Conservation (phyloP, 2,888 invertebrate genomes). For the Melinopterus prodromus region DNA sequence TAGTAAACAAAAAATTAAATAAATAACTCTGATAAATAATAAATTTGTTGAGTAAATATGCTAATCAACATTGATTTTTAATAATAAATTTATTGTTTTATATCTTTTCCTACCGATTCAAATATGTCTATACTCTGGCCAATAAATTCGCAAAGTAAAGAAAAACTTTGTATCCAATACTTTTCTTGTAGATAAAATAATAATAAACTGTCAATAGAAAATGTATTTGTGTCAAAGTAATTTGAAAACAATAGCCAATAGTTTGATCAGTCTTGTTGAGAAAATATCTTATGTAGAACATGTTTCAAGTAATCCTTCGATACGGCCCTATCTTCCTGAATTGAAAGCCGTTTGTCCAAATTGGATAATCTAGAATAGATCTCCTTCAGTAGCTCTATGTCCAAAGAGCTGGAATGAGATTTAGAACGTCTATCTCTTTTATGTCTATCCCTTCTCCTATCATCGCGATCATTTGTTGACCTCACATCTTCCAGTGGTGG, state of each 20-base stretch:
- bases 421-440: slow-evolving; percentile 8
- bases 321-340: slow-evolving; percentile 55
- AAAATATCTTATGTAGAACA: slow-evolving; percentile 54
- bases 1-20: no score
- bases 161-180: not conserved
- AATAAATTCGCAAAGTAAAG: no score
- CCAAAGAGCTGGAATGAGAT: not conserved
- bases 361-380: slow-evolving; percentile 49
- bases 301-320: slow-evolving; percentile 57
- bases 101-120: not conserved
- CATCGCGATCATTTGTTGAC: not conserved
- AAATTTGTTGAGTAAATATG: not conserved
- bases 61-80: not conserved
- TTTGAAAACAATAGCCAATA: not conserved
- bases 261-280: not conserved
- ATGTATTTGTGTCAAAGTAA: not conserved
- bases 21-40: no score
- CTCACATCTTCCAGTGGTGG: slow-evolving; percentile 25
- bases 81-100: not conserved
- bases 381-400: slow-evolving; percentile 41
- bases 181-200: not conserved
- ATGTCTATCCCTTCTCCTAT: slow-evolving; percentile 8
- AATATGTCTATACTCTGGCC: no score
- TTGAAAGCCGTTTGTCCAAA: slow-evolving; percentile 52
- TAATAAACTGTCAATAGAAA: not conserved